These are phyloP conservation scores for Macrosoma leucophasiata DNA, from an alignment of 2,888 invertebrate species.

Conservation along the genomic window DNA sequence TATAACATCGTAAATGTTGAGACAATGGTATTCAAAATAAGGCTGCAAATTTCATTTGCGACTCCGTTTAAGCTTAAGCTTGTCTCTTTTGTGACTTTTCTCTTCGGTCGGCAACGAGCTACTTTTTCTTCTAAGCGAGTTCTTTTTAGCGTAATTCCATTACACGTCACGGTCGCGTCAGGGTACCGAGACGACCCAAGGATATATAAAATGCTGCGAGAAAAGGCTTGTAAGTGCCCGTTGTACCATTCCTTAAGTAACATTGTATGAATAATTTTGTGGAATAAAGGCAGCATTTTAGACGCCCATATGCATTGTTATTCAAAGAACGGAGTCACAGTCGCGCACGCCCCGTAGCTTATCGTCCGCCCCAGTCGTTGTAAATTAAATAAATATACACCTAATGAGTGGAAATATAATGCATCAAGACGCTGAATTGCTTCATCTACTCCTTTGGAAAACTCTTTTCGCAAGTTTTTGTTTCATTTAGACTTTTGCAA, in stretches of 20 bases:
- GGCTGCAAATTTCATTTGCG: slow-evolving; percentile 40
- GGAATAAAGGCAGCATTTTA: slow-evolving; percentile 52
- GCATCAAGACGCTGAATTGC: slow-evolving; percentile 68
- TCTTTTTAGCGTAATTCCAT: slow-evolving; percentile 42
- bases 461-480: no score
- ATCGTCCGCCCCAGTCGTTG: slow-evolving; percentile 69
- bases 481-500: no score
- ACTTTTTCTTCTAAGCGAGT: slow-evolving; percentile 34
- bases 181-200: slow-evolving; percentile 26
- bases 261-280: slow-evolving; percentile 36
- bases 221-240: slow-evolving; percentile 15
- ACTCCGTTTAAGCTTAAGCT: slow-evolving; percentile 30
- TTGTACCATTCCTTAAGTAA: slow-evolving; percentile 13
- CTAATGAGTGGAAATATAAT: slow-evolving; percentile 74
- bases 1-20: slow-evolving; percentile 3
- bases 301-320: slow-evolving; percentile 63
- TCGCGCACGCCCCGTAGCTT: slow-evolving; percentile 68
- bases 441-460: slow-evolving; percentile 58
- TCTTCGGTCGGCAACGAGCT: slow-evolving; percentile 31
- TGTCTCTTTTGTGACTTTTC: slow-evolving; percentile 31
- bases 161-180: slow-evolving; percentile 39
- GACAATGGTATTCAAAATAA: slow-evolving; percentile 31
- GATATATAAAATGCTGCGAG: slow-evolving; percentile 39
- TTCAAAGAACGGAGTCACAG: slow-evolving; percentile 61
- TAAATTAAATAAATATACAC: slow-evolving; percentile 75